Evolutionary conservation across 53 echinoderm and acorn worm genomes (phyloP).

Genomic region (Zoroaster sp.): DNA sequence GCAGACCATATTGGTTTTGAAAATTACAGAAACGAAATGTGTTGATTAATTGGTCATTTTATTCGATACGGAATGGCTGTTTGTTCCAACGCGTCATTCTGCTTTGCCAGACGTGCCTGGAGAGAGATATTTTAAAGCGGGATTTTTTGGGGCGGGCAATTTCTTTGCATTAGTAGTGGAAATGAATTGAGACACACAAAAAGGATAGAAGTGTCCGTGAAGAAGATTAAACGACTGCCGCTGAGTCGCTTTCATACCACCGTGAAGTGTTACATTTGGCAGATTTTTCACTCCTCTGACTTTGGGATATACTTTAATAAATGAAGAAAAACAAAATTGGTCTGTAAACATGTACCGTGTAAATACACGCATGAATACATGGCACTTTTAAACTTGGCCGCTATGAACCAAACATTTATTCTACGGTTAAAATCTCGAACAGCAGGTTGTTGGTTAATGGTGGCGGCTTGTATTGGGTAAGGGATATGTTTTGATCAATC

Average conservation of each 20-base stretch:
- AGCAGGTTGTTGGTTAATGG: too few relatives aligned
- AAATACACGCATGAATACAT: too few relatives aligned
- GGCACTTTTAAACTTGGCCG: too few relatives aligned
- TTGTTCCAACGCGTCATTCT: conserved; percentile 22
- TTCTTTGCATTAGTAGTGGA: conserved; percentile 28
- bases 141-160: conserved; percentile 8
- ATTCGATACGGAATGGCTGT: background rate
- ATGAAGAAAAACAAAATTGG: background rate
- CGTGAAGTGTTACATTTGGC: conserved; percentile 28
- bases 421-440: too few relatives aligned
- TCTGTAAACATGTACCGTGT: conserved; percentile 9
- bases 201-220: background rate
- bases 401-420: too few relatives aligned
- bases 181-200: conserved; percentile 13
- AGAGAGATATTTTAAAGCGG: background rate
- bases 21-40: conserved; percentile 50
- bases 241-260: background rate
- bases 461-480: too few relatives aligned
- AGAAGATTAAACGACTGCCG: conserved; percentile 24
- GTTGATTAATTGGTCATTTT: conserved; percentile 53
- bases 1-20: conserved; percentile 42
- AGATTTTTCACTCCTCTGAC: background rate
- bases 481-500: too few relatives aligned
- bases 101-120: conserved; percentile 13
- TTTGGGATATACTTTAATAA: background rate